Evolutionary conservation across 2,113 vertebrate genomes (phyloP), one percentile per base, ranked within the genome.

Genomic region (Tympanuchus pallidicinctus): DNA sequence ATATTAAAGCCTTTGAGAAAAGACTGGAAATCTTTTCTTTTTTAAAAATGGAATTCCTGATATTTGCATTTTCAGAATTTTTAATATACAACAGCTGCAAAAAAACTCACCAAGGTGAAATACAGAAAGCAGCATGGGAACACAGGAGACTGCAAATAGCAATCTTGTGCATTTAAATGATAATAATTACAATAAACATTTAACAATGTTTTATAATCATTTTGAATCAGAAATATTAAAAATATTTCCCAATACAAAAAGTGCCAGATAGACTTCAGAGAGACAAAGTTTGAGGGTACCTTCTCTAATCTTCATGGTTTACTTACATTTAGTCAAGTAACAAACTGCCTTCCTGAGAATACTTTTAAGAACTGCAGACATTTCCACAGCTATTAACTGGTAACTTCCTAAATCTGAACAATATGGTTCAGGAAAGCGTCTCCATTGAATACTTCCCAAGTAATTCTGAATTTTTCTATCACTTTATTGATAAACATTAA

Each of bases 1-100:
- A 10, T 40, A 65, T 59, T 89, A 72, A 82, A 90, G 72, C 69
- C 61, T 38, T 20, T 70, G 56, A 72, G 69, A 82, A 94, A 91
- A 93, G 34, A 43, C 15, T 43, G 42, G 42, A 43, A 43, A 43
- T 43, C 42, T 43, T 43, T 16, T 43, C 42, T 43, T 43, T 43
- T 43, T 43, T 16, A 43, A 43, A 43, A 43, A 43, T 17, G 56
- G 1, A 66, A 10, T 11, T 47, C 63, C 8, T 28, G 40, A 2
- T 12, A 45, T 66, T 70, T 76, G 48, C 28, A 57, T 42, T 83
- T 92, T 36, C 24, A 56, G 30, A 60, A n/a, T 8, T 60, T 87
- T 73, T 17, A 34, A 22, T 66, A 65, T 4, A 4, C 11, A 80
- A 75, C 5, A 77, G 69, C 6, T 17, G 24, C 2, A 36, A 57